These are phyloP conservation scores for Patella ulyssiponensis DNA, from an alignment of 2,888 invertebrate species.

Conservation along the genomic window DNA sequence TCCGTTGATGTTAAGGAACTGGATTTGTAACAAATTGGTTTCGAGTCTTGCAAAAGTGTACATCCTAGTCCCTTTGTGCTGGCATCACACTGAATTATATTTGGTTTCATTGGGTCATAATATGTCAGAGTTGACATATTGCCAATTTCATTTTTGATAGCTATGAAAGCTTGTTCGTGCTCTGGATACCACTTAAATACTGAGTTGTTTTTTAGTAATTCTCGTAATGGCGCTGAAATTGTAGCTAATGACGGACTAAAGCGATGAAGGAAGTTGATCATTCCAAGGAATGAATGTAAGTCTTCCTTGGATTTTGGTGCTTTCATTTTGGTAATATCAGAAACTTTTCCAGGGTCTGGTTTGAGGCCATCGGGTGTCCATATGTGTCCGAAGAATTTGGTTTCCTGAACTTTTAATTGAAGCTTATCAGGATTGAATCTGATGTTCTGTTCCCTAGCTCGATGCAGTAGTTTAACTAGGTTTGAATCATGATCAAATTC, in stretches of 20 bases:
- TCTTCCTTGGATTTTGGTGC: conserved; percentile 18
- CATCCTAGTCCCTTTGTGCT: background rate
- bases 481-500: too few relatives aligned
- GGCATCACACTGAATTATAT: background rate
- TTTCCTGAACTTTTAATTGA: conserved; percentile 4
- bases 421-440: conserved; percentile 34
- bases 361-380: conserved; percentile 24
- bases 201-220: conserved; percentile 8
- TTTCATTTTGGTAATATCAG: conserved; percentile 31
- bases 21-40: background rate
- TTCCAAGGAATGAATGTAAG: conserved; percentile 21
- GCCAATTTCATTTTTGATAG: conserved; percentile 31
- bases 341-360: conserved; percentile 33
- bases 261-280: conserved; percentile 6
- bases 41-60: background rate
- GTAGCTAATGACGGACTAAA: conserved; percentile 1
- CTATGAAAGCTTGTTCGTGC: conserved; percentile 27
- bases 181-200: conserved; percentile 29
- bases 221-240: background rate
- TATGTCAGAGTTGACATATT: conserved; percentile 26
- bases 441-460: conserved; percentile 24
- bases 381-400: conserved; percentile 32
- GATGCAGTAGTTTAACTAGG: too few relatives aligned
- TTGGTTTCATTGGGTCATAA: conserved; percentile 23
- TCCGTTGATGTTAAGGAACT: background rate